Evolutionary conservation across 2,888 invertebrate genomes (phyloP).

Genomic region (Thelaira solivaga): DNA sequence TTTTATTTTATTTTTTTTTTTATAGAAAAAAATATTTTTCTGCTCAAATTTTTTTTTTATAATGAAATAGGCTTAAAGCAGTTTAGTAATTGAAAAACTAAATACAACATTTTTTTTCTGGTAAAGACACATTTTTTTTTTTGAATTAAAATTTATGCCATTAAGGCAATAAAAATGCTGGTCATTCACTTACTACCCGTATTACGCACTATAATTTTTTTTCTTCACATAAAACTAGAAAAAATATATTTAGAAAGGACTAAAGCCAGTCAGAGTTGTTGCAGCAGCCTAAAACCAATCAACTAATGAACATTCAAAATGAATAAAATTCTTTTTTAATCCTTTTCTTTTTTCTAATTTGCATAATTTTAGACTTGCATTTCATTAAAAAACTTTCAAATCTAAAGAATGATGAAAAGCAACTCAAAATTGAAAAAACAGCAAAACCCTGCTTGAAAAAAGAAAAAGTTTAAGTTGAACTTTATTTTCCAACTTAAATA

Average conservation of each 20-base stretch:
- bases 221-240: slow-evolving; percentile 13
- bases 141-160: slow-evolving; percentile 26
- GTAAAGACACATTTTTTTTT: neutral
- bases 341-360: slow-evolving; percentile 2
- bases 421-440: slow-evolving; percentile 12
- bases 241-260: slow-evolving; percentile 11
- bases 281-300: too few relatives aligned
- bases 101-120: neutral
- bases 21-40: neutral
- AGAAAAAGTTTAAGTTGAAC: too few relatives aligned
- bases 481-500: slow-evolving; percentile 3
- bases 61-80: slow-evolving; percentile 40
- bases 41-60: slow-evolving; percentile 24
- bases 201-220: slow-evolving; percentile 28
- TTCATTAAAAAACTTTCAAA: slow-evolving; percentile 38
- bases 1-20: neutral
- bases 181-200: slow-evolving; percentile 24
- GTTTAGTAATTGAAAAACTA: slow-evolving; percentile 39
- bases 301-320: slow-evolving; percentile 31
- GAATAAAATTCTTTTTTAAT: slow-evolving; percentile 8
- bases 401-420: neutral
- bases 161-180: slow-evolving; percentile 24
- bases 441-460: slow-evolving; percentile 7
- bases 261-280: neutral
- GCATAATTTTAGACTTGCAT: too few relatives aligned